Evolutionary conservation across 2,797 vertebrate genomes (phyloP).

Genomic region (Cryptoblepharus egeriae): DNA sequence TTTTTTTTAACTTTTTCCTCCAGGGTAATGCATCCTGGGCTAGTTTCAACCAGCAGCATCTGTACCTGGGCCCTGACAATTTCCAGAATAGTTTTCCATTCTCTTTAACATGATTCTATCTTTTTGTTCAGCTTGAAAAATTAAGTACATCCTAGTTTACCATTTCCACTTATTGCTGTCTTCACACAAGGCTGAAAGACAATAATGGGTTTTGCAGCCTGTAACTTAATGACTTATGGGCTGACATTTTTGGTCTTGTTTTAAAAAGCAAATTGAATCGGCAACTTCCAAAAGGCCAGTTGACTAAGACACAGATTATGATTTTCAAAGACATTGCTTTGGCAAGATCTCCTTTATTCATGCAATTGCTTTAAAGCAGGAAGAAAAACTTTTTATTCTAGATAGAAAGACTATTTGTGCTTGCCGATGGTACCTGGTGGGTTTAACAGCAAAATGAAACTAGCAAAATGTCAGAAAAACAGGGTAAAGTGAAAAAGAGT

Average conservation of each 20-base stretch:
- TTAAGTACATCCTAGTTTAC: not conserved
- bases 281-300: not conserved
- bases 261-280: not conserved
- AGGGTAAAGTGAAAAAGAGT: not conserved
- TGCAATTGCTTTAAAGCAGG: not conserved
- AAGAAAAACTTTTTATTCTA: not conserved
- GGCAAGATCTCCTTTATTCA: not conserved
- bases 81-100: slow-evolving; percentile 11
- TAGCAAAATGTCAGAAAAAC: not conserved
- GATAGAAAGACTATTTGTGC: not conserved
- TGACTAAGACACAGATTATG: not conserved
- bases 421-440: not conserved
- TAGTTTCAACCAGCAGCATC: not conserved
- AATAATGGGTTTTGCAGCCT: not conserved
- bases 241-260: slow-evolving; percentile 2
- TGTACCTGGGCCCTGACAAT: not conserved
- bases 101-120: not conserved
- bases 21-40: too few species aligned
- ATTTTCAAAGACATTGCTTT: not conserved
- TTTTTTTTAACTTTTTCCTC: too few species aligned
- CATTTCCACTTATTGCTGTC: not conserved
- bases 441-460: not conserved
- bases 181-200: not conserved
- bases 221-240: not conserved
- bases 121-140: slow-evolving; percentile 11